Conservation (phyloP, 2,113 vertebrate genomes). For the Ailurus styani region DNA sequence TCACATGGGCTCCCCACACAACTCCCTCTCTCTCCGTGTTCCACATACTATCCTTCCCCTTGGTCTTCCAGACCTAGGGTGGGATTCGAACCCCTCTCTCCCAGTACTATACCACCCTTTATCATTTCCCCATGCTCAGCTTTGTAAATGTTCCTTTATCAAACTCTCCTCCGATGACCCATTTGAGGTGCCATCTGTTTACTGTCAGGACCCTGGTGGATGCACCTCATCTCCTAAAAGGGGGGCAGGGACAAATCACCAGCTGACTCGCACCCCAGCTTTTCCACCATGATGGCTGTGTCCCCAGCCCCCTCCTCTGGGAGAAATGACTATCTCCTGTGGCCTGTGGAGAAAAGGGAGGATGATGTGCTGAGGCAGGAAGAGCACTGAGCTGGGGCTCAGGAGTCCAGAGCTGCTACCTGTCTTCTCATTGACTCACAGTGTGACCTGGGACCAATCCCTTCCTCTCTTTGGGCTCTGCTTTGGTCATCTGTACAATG, state of each 20-base stretch:
- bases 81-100: not conserved
- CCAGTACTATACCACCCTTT: not conserved
- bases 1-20: not conserved
- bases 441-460: not conserved
- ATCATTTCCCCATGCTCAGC: not conserved
- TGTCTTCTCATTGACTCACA: not conserved
- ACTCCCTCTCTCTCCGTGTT: not conserved
- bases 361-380: not conserved
- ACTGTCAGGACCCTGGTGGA: not conserved
- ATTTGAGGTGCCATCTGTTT: not conserved
- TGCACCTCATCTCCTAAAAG: not conserved
- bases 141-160: not conserved
- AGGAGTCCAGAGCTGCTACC: not conserved
- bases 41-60: not conserved
- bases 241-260: not conserved
- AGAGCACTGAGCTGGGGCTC: not conserved
- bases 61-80: not conserved
- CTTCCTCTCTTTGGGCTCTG: not conserved
- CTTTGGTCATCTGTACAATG: not conserved
- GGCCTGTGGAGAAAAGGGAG: not conserved
- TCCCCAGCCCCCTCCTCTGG: not conserved
- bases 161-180: not conserved
- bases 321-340: not conserved
- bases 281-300: not conserved
- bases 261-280: not conserved